These are phyloP conservation scores for Ochotona princeps DNA, from an alignment of 2,113 vertebrate species.

Conservation along the genomic window DNA sequence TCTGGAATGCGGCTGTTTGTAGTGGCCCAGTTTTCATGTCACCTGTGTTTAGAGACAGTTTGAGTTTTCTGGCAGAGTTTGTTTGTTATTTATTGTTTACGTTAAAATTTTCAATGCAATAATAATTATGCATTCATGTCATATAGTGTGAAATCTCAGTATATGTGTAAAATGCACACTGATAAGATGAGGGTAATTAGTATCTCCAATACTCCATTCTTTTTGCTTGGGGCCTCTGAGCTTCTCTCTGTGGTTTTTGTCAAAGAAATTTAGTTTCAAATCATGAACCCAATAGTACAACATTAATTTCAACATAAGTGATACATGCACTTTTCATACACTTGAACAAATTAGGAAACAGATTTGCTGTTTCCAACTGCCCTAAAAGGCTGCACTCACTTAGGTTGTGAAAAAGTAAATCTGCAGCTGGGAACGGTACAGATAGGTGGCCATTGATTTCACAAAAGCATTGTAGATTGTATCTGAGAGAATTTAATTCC, in stretches of 20 bases:
- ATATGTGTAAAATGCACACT: no score
- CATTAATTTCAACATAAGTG: slow-evolving; percentile 35
- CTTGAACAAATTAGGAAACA: not conserved
- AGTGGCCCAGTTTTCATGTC: not conserved
- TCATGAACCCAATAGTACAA: not conserved
- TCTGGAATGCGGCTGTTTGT: not conserved
- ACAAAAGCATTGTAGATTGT: not conserved
- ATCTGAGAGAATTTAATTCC: slow-evolving; percentile 10
- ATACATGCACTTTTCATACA: not conserved
- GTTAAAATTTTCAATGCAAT: no score
- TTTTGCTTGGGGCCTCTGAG: no score
- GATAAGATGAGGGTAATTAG: no score
- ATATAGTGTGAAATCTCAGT: no score
- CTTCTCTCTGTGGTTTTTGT: no score
- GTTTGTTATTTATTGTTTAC: not conserved
- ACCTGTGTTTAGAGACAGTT: not conserved
- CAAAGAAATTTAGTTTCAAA: not conserved
- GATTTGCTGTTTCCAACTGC: not conserved
- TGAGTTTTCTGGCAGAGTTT: not conserved
- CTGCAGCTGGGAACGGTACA: not conserved
- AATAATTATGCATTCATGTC: no score
- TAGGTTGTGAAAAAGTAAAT: not conserved
- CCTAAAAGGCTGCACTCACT: not conserved
- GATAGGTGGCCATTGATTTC: not conserved
- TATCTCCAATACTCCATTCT: no score